Evolutionary conservation across 2,113 vertebrate genomes (phyloP).

Genomic region (Ameiurus melas): DNA sequence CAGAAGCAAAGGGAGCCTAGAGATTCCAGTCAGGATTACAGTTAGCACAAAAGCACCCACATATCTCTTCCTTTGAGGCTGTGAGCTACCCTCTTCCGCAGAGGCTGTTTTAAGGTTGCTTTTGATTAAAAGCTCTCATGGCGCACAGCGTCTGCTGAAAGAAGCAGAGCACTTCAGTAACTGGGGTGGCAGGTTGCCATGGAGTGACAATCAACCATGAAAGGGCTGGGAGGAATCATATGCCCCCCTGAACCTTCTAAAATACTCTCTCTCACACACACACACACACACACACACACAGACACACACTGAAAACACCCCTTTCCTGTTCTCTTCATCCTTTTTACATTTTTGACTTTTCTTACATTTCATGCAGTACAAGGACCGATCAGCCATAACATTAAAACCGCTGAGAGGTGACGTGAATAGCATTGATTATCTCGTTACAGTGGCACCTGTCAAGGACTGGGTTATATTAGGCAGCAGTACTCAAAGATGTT

Average conservation of each 20-base stretch:
- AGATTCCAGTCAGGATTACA: constrained; percentile 42
- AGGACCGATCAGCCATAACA: too few species aligned
- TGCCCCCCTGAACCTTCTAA: neutral
- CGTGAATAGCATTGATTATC: too few species aligned
- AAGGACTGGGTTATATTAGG: too few species aligned
- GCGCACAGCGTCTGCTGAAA: constrained; percentile 21
- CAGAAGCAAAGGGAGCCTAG: constrained; percentile 27
- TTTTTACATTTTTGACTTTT: constrained; percentile 36
- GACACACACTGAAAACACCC: neutral
- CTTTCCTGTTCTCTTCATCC: neutral
- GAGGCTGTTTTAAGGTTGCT: constrained; percentile 41
- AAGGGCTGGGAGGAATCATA: constrained; percentile 29
- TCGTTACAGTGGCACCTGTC: too few species aligned
- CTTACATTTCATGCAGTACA: neutral
- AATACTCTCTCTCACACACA: neutral
- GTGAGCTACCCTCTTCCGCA: constrained; percentile 25
- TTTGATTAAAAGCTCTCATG: constrained; percentile 51
- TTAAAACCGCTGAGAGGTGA: too few species aligned
- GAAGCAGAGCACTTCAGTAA: constrained; percentile 25
- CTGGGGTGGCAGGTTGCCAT: constrained; percentile 30
- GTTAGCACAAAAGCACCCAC: constrained; percentile 28
- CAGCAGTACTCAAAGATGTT: too few species aligned
- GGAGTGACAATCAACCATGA: constrained; percentile 51
- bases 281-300: neutral
- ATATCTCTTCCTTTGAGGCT: constrained; percentile 26